Evolutionary conservation across 64 coral and sea anemone species (phyloP).

Genomic region (Porites lutea): DNA sequence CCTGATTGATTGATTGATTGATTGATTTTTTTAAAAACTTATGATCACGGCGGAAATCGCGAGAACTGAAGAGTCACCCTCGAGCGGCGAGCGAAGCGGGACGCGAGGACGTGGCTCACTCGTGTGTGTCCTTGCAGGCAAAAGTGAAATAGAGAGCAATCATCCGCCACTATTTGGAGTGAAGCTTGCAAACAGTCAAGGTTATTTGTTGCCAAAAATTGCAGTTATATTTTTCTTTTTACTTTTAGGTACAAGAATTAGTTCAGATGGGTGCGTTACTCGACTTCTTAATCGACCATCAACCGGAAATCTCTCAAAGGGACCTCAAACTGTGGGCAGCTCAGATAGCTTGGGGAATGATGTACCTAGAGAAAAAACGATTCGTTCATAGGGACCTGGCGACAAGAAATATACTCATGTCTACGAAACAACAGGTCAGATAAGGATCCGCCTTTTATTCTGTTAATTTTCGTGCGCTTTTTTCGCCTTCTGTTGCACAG

Average conservation of each 20-base stretch:
- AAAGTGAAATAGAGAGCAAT: too few species aligned
- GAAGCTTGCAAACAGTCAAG: too few species aligned
- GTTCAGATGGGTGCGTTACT: conserved; percentile 95
- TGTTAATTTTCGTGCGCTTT: too few species aligned
- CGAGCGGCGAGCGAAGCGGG: too few species aligned
- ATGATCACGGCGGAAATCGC: too few species aligned
- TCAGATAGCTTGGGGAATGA: conserved; percentile 99
- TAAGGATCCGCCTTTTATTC: neutral
- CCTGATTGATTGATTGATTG: too few species aligned
- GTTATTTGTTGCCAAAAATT: neutral
- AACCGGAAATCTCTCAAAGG: conserved; percentile 77
- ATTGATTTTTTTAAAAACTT: too few species aligned
- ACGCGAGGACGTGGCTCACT: too few species aligned
- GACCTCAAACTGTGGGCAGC: conserved; percentile 97
- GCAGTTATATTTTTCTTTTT: neutral
- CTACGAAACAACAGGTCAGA: conserved; percentile 87
- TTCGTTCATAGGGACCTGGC: conserved; percentile 99
- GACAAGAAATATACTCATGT: conserved; percentile 97
- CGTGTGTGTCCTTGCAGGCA: too few species aligned
- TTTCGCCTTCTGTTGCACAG: too few species aligned
- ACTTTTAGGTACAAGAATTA: conserved; percentile 89
- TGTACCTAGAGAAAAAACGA: conserved; percentile 97
- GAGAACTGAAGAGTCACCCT: too few species aligned
- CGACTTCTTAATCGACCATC: conserved; percentile 92
- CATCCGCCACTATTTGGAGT: too few species aligned